A percentile compares a stretch with the other conserved stretches of the same genome.
These are phyloP conservation scores for Canis aureus DNA, from an alignment of 2,113 vertebrate species.

Conservation along the genomic window DNA sequence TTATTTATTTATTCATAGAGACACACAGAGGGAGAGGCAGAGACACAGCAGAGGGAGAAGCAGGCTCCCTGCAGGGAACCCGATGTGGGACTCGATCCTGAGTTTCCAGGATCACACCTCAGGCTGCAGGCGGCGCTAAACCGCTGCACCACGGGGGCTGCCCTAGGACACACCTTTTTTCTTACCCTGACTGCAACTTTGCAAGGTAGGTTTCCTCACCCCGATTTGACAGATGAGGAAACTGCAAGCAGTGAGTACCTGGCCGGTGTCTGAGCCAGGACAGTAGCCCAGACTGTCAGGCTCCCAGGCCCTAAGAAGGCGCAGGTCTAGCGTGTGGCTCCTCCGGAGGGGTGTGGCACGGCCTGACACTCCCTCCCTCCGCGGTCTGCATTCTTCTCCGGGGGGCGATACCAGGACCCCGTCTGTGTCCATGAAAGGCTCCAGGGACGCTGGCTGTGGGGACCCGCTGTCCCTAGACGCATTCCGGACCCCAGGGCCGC, in stretches of 20 bases:
- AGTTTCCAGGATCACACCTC: too few species aligned
- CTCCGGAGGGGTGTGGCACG: neutral
- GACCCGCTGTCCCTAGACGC: neutral
- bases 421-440: slow-evolving; percentile 39
- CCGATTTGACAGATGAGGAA: neutral
- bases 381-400: slow-evolving; percentile 5
- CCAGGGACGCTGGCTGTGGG: neutral
- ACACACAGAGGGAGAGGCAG: too few species aligned
- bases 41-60: too few species aligned
- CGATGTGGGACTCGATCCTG: too few species aligned
- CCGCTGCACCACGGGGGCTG: too few species aligned
- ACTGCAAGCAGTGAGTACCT: neutral
- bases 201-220: neutral
- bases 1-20: too few species aligned
- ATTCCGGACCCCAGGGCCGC: neutral
- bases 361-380: too few species aligned
- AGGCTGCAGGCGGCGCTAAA: too few species aligned
- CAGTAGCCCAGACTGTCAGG: neutral
- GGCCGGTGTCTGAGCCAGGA: neutral
- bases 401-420: neutral
- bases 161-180: neutral
- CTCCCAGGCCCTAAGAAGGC: fast-evolving
- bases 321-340: neutral
- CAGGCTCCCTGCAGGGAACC: too few species aligned
- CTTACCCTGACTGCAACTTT: neutral